Conservation (phyloP, 2,888 invertebrate species). For the Cryptus viduatorius region DNA sequence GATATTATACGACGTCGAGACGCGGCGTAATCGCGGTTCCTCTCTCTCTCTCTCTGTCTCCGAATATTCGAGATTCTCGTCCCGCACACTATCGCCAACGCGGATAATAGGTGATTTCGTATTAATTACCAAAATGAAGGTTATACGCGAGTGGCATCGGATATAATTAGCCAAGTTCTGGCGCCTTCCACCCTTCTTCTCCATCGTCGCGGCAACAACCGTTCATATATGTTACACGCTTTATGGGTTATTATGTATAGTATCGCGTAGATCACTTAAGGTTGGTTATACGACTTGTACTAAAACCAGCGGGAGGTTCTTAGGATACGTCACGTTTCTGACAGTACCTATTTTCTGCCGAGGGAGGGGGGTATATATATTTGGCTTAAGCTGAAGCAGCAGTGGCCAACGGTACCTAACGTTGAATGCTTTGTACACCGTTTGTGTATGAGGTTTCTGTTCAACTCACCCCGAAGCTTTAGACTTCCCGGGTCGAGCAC, state of each 20-base stretch:
- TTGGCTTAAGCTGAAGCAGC: too few relatives aligned
- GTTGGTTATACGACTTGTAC: slow-evolving; percentile 57
- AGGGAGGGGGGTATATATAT: too few relatives aligned
- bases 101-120: slow-evolving; percentile 63
- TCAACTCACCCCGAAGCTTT: neutral
- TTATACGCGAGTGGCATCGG: slow-evolving; percentile 60
- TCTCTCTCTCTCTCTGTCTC: neutral
- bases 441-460: neutral
- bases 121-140: slow-evolving; percentile 67
- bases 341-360: slow-evolving; percentile 20
- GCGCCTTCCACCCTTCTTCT: too few relatives aligned
- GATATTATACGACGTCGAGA: slow-evolving; percentile 59
- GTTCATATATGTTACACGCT: neutral
- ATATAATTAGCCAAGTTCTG: slow-evolving; percentile 60
- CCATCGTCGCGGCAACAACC: slow-evolving; percentile 13
- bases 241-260: slow-evolving; percentile 2
- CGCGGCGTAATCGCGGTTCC: slow-evolving; percentile 8
- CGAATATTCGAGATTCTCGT: slow-evolving; percentile 29
- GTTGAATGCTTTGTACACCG: neutral
- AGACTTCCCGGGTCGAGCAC: neutral
- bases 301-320: slow-evolving; percentile 36
- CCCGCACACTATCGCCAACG: slow-evolving; percentile 42
- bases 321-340: slow-evolving; percentile 58
- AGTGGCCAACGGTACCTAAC: neutral
- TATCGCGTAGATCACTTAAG: slow-evolving; percentile 16